Conservation (phyloP, 1,140 invertebrate species). For the Notospermus geniculatus region DNA sequence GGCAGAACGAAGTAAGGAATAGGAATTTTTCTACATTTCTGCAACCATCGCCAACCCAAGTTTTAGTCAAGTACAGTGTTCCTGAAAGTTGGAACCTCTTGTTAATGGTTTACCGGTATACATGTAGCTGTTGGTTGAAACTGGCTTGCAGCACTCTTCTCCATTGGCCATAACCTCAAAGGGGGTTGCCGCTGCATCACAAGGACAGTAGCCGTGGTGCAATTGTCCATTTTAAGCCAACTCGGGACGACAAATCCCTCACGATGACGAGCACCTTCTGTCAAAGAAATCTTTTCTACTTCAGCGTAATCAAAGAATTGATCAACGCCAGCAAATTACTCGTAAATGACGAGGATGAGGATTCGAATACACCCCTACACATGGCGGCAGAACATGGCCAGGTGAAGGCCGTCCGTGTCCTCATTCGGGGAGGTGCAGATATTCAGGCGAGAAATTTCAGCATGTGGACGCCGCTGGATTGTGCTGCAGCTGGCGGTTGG, state of each 20-base stretch:
- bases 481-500: constrained; percentile 58
- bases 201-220: too few relatives aligned
- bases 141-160: too few relatives aligned
- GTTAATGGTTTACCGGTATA: too few relatives aligned
- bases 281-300: constrained; percentile 58
- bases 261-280: too few relatives aligned
- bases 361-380: constrained; percentile 63
- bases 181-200: too few relatives aligned
- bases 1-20: constrained; percentile 54
- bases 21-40: background rate
- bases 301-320: constrained; percentile 62
- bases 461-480: constrained; percentile 59
- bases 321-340: constrained; percentile 49
- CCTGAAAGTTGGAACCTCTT: too few relatives aligned
- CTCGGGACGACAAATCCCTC: too few relatives aligned
- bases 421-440: constrained; percentile 56
- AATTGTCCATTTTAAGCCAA: too few relatives aligned
- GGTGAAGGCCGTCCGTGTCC: constrained; percentile 42
- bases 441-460: constrained; percentile 56
- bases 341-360: constrained; percentile 65
- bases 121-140: too few relatives aligned
- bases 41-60: too few relatives aligned
- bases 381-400: constrained; percentile 55
- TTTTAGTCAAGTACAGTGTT: too few relatives aligned
- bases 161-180: too few relatives aligned